These are phyloP conservation scores for Tokudaia muenninki DNA, from an alignment of 2,797 vertebrate species.

Conservation along the genomic window DNA sequence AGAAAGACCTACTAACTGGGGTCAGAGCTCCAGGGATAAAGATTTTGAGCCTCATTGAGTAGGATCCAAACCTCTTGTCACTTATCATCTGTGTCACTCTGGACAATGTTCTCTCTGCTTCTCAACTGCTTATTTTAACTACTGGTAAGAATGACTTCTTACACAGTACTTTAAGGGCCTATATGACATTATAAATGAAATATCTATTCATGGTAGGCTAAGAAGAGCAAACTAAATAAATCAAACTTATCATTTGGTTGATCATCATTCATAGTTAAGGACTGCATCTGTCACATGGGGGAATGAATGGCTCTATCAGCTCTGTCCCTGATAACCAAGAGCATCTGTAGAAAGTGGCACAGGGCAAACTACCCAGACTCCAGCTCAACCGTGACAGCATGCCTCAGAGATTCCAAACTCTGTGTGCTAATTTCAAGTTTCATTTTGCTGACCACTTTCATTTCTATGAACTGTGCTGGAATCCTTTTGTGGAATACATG, in stretches of 20 bases:
- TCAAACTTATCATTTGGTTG: not conserved
- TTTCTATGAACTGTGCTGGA: not conserved
- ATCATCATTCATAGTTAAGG: not conserved
- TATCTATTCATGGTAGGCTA: not conserved
- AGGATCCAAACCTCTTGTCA: not conserved
- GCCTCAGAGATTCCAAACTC: not conserved
- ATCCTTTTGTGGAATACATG: not conserved
- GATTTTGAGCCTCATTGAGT: not conserved
- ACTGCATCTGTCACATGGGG: not conserved
- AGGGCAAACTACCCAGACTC: not conserved
- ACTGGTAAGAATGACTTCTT: not conserved
- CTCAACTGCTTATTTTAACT: not conserved
- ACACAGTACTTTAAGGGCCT: not conserved
- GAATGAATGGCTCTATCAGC: not conserved
- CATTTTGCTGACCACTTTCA: not conserved
- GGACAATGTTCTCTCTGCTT: not conserved
- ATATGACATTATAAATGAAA: not conserved
- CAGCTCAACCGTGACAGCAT: not conserved
- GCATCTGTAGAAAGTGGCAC: not conserved
- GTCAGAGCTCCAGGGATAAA: not conserved
- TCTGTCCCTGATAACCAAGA: not conserved
- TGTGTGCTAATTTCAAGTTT: not conserved
- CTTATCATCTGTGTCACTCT: not conserved
- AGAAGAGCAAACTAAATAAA: not conserved
- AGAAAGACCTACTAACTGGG: not conserved